Evolutionary conservation across 2,797 vertebrate genomes (phyloP), one percentile per base, ranked within the genome.

Genomic region (Alfaro cultratus): DNA sequence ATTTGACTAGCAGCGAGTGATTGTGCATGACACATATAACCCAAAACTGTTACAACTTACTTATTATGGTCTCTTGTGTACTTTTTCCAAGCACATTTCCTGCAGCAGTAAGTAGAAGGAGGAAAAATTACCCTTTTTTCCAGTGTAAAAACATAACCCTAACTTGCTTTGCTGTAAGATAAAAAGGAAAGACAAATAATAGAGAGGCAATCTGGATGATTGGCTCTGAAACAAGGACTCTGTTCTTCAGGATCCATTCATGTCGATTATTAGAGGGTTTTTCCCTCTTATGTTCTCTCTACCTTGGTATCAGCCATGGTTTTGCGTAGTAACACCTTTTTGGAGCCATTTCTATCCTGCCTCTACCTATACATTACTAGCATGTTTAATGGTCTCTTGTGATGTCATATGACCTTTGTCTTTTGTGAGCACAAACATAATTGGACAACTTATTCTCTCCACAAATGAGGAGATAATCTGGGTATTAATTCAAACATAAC

Each of bases 241-340:
- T 75, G 82, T 68, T 79, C 34, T 1, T 86, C 75, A 80, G 45
- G 57, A 53, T 80, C 75, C 51, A 79, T 79, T 62, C 73, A 78
- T 74, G 79, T 75, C 57, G 49, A 67, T 78, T 80, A 83, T 88
- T 84, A 84, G 57, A 87, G 73, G 55, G 70, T 68, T 78, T 82
- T 76, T 75, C 76, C 74, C 75, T 77, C 79, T 78, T 67, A 72
- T 83, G 49, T 74, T 72, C 75, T 46, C 76, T 53, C 84, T 85
- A 90, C 89, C 76, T 91, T 93, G 91, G 93, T 91, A 83, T 71
- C 8, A 12, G 73, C 57, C 31, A 18, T 81, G 82, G 87, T 85
- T 90, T 92, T 91, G 89, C 87, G 82, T 90, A 49, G 77, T 53
- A 90, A 80, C 84, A 85, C 81, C 74, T 72, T 76, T 78, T 75